These are phyloP conservation scores for Cebus imitator DNA, from an alignment of 2,113 vertebrate species.

Conservation along the genomic window DNA sequence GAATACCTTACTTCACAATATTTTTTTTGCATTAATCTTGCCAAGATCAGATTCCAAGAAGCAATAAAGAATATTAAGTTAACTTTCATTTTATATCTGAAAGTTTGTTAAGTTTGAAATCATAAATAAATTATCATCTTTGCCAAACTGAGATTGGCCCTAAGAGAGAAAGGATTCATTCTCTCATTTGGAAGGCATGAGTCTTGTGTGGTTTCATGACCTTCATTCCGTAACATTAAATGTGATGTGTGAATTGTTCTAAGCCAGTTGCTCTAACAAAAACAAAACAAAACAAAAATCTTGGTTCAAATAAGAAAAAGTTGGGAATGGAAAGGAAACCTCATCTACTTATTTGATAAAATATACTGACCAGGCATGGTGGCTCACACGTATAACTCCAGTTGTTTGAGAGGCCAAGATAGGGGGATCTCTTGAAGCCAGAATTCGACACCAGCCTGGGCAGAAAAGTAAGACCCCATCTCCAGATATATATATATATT, in stretches of 20 bases:
- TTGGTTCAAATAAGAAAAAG: not conserved
- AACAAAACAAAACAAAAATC: not conserved
- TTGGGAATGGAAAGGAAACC: not conserved
- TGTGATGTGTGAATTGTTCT: not conserved
- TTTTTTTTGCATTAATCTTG: slow-evolving; percentile 46
- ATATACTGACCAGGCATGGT: not conserved
- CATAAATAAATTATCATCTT: slow-evolving; percentile 64
- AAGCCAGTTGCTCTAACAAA: not conserved
- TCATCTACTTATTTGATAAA: not conserved
- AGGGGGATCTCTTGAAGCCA: too few species aligned
- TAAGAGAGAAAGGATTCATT: not conserved
- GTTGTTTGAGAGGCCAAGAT: too few species aligned
- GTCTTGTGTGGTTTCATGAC: not conserved
- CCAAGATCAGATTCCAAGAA: slow-evolving; percentile 71
- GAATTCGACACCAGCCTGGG: too few species aligned
- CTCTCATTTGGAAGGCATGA: not conserved
- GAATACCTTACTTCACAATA: slow-evolving; percentile 44
- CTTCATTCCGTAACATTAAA: not conserved
- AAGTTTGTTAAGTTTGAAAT: slow-evolving; percentile 59
- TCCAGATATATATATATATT: too few species aligned
- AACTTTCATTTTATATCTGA: slow-evolving; percentile 57
- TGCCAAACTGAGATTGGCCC: slow-evolving; percentile 37
- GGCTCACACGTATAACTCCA: too few species aligned
- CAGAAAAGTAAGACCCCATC: too few species aligned
- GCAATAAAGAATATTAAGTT: slow-evolving; percentile 75